Evolutionary conservation across 2,888 invertebrate species (phyloP).

Genomic region (Polydrusus tereticollis): DNA sequence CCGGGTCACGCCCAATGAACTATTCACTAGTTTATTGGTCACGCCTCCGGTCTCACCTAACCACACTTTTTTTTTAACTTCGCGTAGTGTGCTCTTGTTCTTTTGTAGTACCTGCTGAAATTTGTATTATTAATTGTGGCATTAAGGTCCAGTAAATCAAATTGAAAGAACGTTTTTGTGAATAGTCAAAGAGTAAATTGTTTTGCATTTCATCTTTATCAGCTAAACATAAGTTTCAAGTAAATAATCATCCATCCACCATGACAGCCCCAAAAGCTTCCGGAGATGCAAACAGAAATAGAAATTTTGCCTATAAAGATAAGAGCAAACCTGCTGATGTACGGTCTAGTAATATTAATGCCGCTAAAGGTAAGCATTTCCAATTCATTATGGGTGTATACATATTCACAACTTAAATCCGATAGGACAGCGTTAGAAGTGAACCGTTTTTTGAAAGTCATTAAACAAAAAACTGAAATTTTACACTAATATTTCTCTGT

Average conservation of each 20-base stretch:
- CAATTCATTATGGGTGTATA: too few species aligned
- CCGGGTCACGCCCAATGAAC: too few species aligned
- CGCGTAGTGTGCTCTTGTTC: neutral
- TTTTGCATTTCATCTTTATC: too few species aligned
- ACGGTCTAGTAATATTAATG: slow-evolving; percentile 94
- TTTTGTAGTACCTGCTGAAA: neutral
- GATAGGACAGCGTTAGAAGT: too few species aligned
- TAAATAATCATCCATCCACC: too few species aligned
- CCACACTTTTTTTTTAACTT: neutral
- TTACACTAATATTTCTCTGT: too few species aligned
- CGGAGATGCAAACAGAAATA: slow-evolving; percentile 66
- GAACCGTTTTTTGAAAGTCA: too few species aligned
- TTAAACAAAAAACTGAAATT: too few species aligned
- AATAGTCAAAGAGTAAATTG: neutral
- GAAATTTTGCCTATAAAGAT: slow-evolving; percentile 82
- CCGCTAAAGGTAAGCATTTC: slow-evolving; percentile 88
- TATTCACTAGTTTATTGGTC: too few species aligned
- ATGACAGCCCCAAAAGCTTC: slow-evolving; percentile 67
- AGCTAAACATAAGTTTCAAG: too few species aligned
- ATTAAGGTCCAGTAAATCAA: neutral
- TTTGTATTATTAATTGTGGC: neutral
- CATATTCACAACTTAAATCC: too few species aligned
- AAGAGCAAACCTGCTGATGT: slow-evolving; percentile 96
- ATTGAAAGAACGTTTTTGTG: neutral
- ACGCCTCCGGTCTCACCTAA: neutral